phyloP scores from a whole-genome alignment of 2,888 invertebrate genomes.

The Pyrocoelia pectoralis region DNA sequence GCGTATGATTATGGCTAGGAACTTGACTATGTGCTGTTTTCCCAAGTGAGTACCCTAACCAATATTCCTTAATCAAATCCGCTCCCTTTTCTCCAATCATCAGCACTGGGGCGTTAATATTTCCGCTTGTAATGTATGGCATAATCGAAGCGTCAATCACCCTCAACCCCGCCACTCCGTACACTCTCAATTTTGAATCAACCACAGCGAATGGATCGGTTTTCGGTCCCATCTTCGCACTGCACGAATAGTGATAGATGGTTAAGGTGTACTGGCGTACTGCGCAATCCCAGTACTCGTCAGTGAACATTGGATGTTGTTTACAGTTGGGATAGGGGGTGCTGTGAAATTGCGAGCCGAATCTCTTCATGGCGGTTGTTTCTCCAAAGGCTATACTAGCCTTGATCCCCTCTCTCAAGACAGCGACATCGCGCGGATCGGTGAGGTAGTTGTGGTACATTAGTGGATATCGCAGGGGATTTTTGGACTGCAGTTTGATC shows the following conservation, averaged over 20 bases:
- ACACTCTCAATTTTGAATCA: conserved; percentile 77
- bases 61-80: conserved; percentile 78
- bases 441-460: conserved; percentile 93
- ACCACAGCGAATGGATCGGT: conserved; percentile 83
- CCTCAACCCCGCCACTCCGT: conserved; percentile 79
- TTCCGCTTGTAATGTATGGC: conserved; percentile 85
- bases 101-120: conserved; percentile 84
- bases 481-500: conserved; percentile 68
- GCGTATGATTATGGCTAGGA: no score
- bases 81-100: conserved; percentile 89
- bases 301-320: conserved; percentile 77
- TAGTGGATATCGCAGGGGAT: conserved; percentile 81
- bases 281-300: conserved; percentile 88
- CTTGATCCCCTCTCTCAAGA: conserved; percentile 86
- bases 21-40: neutral
- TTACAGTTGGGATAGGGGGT: conserved; percentile 84
- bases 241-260: conserved; percentile 86
- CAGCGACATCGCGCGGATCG: conserved; percentile 83
- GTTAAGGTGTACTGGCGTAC: conserved; percentile 87
- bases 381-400: conserved; percentile 83
- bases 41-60: conserved; percentile 60
- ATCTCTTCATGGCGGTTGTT: conserved; percentile 78
- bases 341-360: conserved; percentile 79
- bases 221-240: conserved; percentile 84
- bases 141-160: conserved; percentile 88